A percentile compares a stretch with the other conserved stretches of the same genome.
Evolutionary conservation across 92 coral and sea anemone species (phyloP).

Genomic region (Heliopora coerulea): DNA sequence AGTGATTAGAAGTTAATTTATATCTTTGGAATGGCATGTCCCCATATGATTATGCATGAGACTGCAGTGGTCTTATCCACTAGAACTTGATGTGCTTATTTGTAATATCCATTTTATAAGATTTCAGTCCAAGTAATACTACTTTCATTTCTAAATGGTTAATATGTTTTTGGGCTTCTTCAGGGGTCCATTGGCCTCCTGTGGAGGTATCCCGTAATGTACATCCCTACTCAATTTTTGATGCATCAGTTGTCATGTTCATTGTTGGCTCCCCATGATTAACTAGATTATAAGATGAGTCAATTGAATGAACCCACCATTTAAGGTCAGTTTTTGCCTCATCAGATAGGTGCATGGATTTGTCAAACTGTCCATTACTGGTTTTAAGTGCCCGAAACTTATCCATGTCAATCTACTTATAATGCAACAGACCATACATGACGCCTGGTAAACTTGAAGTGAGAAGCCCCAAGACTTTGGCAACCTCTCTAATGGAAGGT

Average conservation of each 20-base stretch:
- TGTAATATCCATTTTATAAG: too few relatives aligned
- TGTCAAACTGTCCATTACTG: constrained; percentile 43
- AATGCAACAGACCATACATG: not conserved
- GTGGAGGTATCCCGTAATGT: constrained; percentile 20
- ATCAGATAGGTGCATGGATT: constrained; percentile 44
- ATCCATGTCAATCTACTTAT: not conserved
- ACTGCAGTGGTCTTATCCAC: constrained; percentile 56
- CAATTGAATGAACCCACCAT: constrained; percentile 52
- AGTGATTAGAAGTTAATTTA: constrained; percentile 22
- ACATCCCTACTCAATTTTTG: constrained; percentile 50
- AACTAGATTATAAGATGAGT: constrained; percentile 40
- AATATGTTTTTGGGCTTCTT: constrained; percentile 48
- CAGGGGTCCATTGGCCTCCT: constrained; percentile 36
- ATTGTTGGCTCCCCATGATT: constrained; percentile 32
- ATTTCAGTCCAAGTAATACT: constrained; percentile 5
- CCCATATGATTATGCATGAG: constrained; percentile 48
- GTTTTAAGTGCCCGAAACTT: not conserved
- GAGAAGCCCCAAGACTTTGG: not conserved
- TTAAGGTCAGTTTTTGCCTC: constrained; percentile 44
- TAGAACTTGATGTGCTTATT: constrained; percentile 36
- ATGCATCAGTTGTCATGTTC: constrained; percentile 39
- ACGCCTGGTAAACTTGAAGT: not conserved
- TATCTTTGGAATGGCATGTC: constrained; percentile 41
- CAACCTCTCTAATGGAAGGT: not conserved
- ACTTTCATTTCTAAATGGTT: constrained; percentile 58